Base-by-base conservation (phyloP, 2,888 invertebrate genomes). In the Girardia tigrina region DNA sequence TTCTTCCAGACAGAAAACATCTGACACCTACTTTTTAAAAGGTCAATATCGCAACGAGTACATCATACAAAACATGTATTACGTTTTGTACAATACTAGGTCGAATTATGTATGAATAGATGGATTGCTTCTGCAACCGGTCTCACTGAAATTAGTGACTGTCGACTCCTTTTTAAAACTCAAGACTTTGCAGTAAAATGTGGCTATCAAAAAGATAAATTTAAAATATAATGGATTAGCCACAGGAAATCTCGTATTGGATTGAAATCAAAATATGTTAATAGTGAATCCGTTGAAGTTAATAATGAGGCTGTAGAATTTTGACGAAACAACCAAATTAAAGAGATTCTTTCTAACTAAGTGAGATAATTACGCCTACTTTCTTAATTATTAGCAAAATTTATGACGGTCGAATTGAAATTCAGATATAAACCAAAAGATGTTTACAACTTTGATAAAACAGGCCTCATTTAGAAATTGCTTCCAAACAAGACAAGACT, bases 401-500 rank as follows among this genome's bases (percentile, higher is more conserved):
- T n/a, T n/a, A n/a, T n/a, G n/a, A n/a, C n/a, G n/a, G n/a, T n/a
- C n/a, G n/a, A n/a, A n/a, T n/a, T n/a, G n/a, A n/a, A n/a, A n/a
- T 8, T 6, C 8, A 71, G 6, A 26, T 71, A 71, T 71, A 26
- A 28, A 29, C 72, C 72, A 71, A 20, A 71, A 16, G n/a, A 71
- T 36, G 29, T 71, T 26, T 71, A 26, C 20, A 71, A 71, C 28
- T 28, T 36, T 26, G 28, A 71, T 26, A 20, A 71, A 20, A 71
- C 72, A 70, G 72, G 72, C 6, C 20, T 71, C 6, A 29, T 71
- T 36, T 71, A 36, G 72, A 71, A 71, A 71, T 23, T 71, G n/a
- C 72, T 71, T 8, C 29, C 72, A 28, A 71, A 20, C 72, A 71
- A 71, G 28, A 71, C 72, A n/a, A 71, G n/a, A n/a, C n/a, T n/a